Conservation (phyloP, 1,140 invertebrate genomes). For the Delia radicum region DNA sequence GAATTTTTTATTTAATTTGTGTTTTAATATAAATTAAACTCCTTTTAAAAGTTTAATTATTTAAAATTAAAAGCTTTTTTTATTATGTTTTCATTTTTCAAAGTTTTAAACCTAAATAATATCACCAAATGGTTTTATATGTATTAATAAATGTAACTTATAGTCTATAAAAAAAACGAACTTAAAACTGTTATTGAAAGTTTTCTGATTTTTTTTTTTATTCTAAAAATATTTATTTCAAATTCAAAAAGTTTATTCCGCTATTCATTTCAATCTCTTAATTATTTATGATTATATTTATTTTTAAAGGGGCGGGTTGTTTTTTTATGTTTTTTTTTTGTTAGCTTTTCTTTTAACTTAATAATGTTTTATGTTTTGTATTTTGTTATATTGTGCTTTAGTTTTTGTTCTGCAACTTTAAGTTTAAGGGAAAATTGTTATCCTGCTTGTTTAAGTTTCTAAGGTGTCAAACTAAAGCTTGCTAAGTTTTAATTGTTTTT, state of each 20-base stretch:
- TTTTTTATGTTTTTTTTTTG: neutral
- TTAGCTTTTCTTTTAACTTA: slow-evolving; percentile 2
- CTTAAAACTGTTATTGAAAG: too few species aligned
- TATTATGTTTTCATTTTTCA: neutral
- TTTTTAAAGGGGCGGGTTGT: slow-evolving; percentile 3
- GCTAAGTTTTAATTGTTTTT: slow-evolving; percentile 15
- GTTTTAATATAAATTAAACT: too few species aligned
- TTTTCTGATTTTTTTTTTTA: neutral
- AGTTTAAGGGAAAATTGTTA: neutral
- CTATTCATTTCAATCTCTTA: neutral
- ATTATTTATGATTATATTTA: neutral
- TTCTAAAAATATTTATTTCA: neutral
- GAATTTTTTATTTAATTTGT: too few species aligned
- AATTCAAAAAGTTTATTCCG: neutral
- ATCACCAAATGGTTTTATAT: slow-evolving; percentile 44
- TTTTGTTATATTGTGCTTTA: slow-evolving; percentile 28
- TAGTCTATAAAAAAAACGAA: neutral
- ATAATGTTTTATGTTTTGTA: neutral
- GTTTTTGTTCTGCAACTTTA: slow-evolving; percentile 29
- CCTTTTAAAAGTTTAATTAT: neutral
- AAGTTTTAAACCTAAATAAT: slow-evolving; percentile 41
- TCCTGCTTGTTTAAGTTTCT: neutral
- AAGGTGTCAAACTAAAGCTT: slow-evolving; percentile 12
- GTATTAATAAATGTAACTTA: slow-evolving; percentile 25
- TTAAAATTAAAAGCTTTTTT: neutral